Percentiles rank a stretch among this genome's conserved stretches.
Conservation (phyloP, 2,797 vertebrate genomes). For the Rhinella marina region DNA sequence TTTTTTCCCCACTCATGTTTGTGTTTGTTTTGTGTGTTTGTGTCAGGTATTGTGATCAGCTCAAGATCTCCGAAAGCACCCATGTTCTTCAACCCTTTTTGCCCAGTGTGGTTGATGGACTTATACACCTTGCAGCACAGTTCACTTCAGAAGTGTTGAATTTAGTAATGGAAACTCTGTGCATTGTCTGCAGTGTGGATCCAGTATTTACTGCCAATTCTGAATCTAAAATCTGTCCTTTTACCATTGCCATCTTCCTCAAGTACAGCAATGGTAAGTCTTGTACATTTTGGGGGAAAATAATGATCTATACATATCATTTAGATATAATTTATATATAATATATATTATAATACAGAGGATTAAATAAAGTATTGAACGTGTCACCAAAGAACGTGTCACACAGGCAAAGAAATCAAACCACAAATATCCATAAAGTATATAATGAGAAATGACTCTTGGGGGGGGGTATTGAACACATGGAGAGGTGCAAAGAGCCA, state of each 20-base stretch:
- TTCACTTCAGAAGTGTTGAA: constrained; percentile 98
- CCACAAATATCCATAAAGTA: too few species aligned
- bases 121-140: constrained; percentile 95
- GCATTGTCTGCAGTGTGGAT: constrained; percentile 97
- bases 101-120: constrained; percentile 91
- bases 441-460: too few species aligned
- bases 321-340: too few species aligned
- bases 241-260: constrained; percentile 96
- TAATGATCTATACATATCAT: too few species aligned
- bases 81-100: constrained; percentile 95
- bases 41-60: constrained; percentile 93
- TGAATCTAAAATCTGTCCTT: constrained; percentile 97
- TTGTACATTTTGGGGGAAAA: background rate
- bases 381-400: too few species aligned
- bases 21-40: background rate
- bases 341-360: too few species aligned
- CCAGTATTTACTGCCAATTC: constrained; percentile 90
- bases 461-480: too few species aligned
- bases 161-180: constrained; percentile 97
- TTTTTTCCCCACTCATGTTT: too few species aligned
- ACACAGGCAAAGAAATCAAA: too few species aligned
- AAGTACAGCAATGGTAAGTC: constrained; percentile 95
- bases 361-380: too few species aligned
- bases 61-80: constrained; percentile 95
- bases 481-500: too few species aligned